Evolutionary conservation across 2,888 invertebrate species (phyloP), one percentile per base, ranked within the genome.

Genomic region (Syrista parreyssii): DNA sequence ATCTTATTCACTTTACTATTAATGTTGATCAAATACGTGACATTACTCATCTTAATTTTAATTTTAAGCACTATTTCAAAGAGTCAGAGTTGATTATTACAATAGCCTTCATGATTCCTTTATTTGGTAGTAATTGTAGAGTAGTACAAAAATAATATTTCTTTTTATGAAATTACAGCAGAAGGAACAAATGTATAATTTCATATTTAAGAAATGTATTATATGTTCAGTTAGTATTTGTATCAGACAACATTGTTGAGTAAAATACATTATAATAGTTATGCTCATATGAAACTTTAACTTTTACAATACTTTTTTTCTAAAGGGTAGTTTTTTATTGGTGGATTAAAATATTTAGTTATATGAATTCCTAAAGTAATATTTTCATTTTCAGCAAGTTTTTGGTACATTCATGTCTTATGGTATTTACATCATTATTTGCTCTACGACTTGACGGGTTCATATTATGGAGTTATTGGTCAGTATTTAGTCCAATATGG

Each of bases 401-500:
- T 92, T 95, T 99, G 86, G 98, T 99, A 75, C 98, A 99, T 92
- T 95, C 96, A 87, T 98, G 98, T 92, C 94, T 99, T 86, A 94
- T 98, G 91, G 93, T 97, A 85, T 99, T 99, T 92, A 97, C 98
- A 79, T 94, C 96, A 80, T 93, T 99, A 84, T 95, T 99, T 91
- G 96, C 98, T 23, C 93, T 99, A 87, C 95, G 97, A 87, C 93
- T 98, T 85, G 99, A 99, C 93, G 95, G 96, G 82, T 94, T 94
- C 80, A 95, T 97, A 89, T 94, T 96, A 89, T 98, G 98, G 97
- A 98, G 97, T 74, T 99, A 96, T 92, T 99, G 98, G 98, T 95
- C 97, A 11, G 96, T 99, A 72, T 99, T 99, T 92, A 94, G 96
- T 32, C 99, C 99, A 75, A 95, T 99, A 89, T 99, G 98, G 98